Conservation (phyloP, 1,140 invertebrate genomes). For the Camponotus vicinus region DNA sequence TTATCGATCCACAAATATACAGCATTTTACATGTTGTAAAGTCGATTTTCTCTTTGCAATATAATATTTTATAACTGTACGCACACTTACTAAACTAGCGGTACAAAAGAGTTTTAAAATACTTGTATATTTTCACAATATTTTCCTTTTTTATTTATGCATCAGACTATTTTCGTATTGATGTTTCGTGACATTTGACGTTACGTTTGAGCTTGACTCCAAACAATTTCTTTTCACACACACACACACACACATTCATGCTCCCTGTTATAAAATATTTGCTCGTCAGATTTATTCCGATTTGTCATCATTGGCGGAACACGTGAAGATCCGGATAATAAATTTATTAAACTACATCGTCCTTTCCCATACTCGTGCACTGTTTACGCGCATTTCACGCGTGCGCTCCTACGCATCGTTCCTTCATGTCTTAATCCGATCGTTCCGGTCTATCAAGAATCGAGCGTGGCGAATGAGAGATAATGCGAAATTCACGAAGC, state of each 20-base stretch:
- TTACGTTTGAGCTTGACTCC: too few species aligned
- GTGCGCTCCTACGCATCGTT: conserved; percentile 26
- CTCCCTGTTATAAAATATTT: not conserved
- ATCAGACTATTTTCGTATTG: not conserved
- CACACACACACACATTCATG: not conserved
- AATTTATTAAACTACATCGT: conserved; percentile 6
- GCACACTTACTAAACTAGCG: not conserved
- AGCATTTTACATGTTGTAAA: not conserved
- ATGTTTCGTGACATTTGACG: not conserved
- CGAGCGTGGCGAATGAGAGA: conserved; percentile 65
- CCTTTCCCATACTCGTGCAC: too few species aligned
- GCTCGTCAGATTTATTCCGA: not conserved
- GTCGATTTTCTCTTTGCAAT: not conserved
- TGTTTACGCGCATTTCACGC: not conserved
- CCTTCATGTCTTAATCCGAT: conserved; percentile 66
- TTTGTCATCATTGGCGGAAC: not conserved
- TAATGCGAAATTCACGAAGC: conserved; percentile 76
- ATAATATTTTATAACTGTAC: conserved; percentile 10
- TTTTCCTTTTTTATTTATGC: not conserved
- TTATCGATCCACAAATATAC: not conserved
- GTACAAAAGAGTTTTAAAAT: not conserved
- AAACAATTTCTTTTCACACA: not conserved
- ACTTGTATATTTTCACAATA: not conserved
- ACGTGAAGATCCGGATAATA: conserved; percentile 3
- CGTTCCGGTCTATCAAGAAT: conserved; percentile 70